Evolutionary conservation across 1,140 invertebrate species (phyloP), one percentile per base, ranked within the genome.

Genomic region (Hesperophylax magnus): DNA sequence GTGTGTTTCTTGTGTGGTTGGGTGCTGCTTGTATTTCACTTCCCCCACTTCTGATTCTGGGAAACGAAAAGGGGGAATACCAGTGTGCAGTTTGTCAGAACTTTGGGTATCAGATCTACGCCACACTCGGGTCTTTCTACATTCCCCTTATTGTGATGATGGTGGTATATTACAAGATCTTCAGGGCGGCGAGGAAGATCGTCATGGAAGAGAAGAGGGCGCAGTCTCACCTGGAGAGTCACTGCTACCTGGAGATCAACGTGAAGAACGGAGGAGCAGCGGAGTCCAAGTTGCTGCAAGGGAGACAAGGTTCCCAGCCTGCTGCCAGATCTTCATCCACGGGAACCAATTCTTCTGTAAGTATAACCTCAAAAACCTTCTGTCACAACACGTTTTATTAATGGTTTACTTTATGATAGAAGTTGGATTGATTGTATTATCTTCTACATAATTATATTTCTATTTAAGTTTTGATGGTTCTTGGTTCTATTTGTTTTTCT

Each of bases 111-210:
- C 96, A 97, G 89, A 94, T 97, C 69, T 98, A 97, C 88, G 97
- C 96, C 27, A 97, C 96, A 0, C 90, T 97, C 78, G 95, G 95
- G 54, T 97, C 96, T 61, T 98, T 98, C 90, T 98, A 97, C 89
- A 93, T 98, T 84, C 97, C 97, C 0, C 88, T 97, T 27, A 92
- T 94, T 74, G 95, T 98, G 60, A 98, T 98, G 96, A 94, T 97
- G 24, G 93, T 96, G 79, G 95, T 98, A 2, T 98, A 98, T 86
- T 96, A 96, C 86, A 97, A 97, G 89, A 98, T 98, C 88, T 96
- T 98, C 87, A 91, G 94, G 61, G 96, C 95, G 0, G 96, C 96
- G 6, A 92, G 95, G 60, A 93, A 93, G 85, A 96, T 97, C 85
- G 96, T 97, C 0, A 91, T 95, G 85, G 96, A 96, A 85, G 96